Evolutionary conservation across 2,888 invertebrate species (phyloP), one percentile per base, ranked within the genome.

Genomic region (Hymenopus coronatus): DNA sequence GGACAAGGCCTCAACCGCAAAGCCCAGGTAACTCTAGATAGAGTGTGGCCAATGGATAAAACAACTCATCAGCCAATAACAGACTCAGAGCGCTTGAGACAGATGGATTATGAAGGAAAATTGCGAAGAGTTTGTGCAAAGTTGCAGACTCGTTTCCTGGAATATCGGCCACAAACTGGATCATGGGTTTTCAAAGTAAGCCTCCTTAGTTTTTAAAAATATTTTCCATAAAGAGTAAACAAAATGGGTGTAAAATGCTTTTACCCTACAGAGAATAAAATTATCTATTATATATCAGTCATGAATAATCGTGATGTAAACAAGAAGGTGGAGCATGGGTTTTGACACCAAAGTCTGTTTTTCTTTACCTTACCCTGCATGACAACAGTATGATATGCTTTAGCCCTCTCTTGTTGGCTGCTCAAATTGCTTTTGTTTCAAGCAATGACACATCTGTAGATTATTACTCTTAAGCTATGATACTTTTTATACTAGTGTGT

Each of bases 41-140:
- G 98, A 91, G 97, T 99, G 2, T 99, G 98, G 98, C 99, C 99
- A 0, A 94, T 96, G 28, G 98, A 98, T 93, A 98, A 98, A 94
- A 96, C 96, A 0, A 96, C 96, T 88, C 96, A 96, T 89, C 94
- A 96, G 88, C 95, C 97, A 7, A 97, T 99, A 88, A 97, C 96
- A 84, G 97, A 97, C 91, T 95, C 96, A 0, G 95, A 96, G n/a
- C 95, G 96, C 88, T 93, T 99, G 25, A 93, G 95, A 3, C 95
- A 96, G 89, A 96, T 98, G 95, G 96, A 97, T 92, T 99, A 98
- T 94, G 96, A 97, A 91, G 96, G 96, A 14, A 97, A 97, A 92
- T 93, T 99, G 89, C 96, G 98, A 27, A 95, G 96, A 54, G 97
- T 97, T 0, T 97, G 98, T 89, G 96, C 96, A 90, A 97, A 97